A percentile compares a stretch with the other conserved stretches of the same genome.
Evolutionary conservation across 2,797 vertebrate species (phyloP).

Genomic region (Mormyrops attenuatus): DNA sequence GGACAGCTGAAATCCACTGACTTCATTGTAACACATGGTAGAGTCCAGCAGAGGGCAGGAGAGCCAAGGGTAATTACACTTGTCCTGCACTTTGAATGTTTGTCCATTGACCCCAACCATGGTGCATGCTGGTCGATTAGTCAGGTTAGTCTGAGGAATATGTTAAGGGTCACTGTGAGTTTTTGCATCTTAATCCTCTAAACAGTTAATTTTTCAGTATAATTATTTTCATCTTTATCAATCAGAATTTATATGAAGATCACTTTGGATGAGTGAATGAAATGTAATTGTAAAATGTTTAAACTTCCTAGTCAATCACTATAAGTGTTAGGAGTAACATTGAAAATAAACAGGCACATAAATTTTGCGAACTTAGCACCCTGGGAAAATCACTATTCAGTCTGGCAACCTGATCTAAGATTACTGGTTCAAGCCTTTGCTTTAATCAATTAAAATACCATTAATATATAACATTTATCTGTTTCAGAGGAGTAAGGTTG

Average conservation of each 20-base stretch:
- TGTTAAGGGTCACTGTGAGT: background rate
- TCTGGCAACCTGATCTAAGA: background rate
- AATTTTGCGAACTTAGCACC: background rate
- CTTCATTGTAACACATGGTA: background rate
- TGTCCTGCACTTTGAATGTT: background rate
- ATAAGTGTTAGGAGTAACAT: background rate
- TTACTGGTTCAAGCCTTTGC: background rate
- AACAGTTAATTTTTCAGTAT: background rate
- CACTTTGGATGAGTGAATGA: background rate
- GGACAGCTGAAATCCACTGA: background rate
- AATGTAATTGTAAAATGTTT: background rate
- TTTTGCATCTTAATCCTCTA: background rate
- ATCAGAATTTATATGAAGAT: background rate
- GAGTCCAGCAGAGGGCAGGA: constrained; percentile 13
- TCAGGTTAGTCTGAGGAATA: background rate
- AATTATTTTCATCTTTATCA: background rate
- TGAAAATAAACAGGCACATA: background rate
- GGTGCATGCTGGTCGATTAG: background rate
- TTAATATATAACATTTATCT: background rate
- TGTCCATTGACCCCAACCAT: background rate
- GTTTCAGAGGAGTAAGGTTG: background rate
- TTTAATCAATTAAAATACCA: background rate
- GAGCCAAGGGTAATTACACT: background rate
- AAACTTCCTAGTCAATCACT: background rate
- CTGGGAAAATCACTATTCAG: background rate